Evolutionary conservation across 2,113 vertebrate genomes (phyloP).

Genomic region (Pterophyllum scalare): DNA sequence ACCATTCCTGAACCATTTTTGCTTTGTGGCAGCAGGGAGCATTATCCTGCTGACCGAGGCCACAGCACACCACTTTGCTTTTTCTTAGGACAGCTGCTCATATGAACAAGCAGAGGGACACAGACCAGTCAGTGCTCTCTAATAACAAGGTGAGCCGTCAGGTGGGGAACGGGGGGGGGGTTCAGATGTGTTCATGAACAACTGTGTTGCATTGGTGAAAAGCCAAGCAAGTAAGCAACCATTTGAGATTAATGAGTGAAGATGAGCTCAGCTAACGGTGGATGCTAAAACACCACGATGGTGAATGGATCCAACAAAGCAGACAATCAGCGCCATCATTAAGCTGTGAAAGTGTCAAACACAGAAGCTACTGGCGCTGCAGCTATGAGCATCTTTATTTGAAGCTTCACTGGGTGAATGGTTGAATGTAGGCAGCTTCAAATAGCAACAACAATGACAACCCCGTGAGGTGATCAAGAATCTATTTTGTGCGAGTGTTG

Average conservation of each 20-base stretch:
- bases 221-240: slow-evolving; percentile 5
- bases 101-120: not conserved
- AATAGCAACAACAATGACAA: no score
- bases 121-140: not conserved
- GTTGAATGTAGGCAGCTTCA: not conserved
- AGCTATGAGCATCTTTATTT: not conserved
- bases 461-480: no score
- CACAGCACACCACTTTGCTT: not conserved
- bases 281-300: not conserved
- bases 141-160: not conserved
- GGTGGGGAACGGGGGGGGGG: not conserved
- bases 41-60: no score
- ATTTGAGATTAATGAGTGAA: slow-evolving; percentile 33
- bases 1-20: no score
- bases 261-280: slow-evolving; percentile 16
- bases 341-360: slow-evolving; percentile 20
- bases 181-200: slow-evolving; percentile 18
- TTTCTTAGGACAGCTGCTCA: not conserved
- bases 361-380: not conserved
- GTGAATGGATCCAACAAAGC: slow-evolving; percentile 15
- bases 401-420: not conserved
- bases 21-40: no score
- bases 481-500: no score
- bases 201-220: not conserved
- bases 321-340: slow-evolving; percentile 8